A percentile compares a stretch with the other conserved stretches of the same genome.
Conservation (phyloP, 1,140 invertebrate species). For the Drosophila ogumai region DNA sequence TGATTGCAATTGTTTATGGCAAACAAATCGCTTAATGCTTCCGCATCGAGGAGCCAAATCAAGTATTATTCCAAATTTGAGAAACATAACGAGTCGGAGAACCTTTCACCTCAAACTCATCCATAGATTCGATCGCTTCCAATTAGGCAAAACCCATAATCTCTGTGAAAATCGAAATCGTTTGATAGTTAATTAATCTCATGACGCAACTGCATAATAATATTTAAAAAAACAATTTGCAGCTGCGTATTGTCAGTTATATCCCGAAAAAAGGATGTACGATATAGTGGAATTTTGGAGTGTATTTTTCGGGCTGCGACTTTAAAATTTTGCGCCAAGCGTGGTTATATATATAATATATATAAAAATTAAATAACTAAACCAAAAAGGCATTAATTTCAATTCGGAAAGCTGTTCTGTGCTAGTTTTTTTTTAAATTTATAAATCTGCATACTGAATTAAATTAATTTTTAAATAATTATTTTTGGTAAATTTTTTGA, state of each 20-base stretch:
- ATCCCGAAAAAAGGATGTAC: not conserved
- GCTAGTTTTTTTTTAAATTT: no score
- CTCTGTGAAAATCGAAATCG: slow-evolving; percentile 11
- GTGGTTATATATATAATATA: no score
- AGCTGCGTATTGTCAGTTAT: not conserved
- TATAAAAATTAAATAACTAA: no score
- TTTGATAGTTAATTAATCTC: slow-evolving; percentile 32
- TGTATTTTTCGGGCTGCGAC: no score
- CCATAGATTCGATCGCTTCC: slow-evolving; percentile 23
- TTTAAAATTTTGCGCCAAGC: no score
- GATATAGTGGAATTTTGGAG: not conserved
- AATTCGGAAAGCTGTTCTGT: no score
- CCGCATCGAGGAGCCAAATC: slow-evolving; percentile 34
- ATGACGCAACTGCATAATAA: slow-evolving; percentile 45
- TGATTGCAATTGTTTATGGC: slow-evolving; percentile 58
- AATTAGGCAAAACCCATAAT: slow-evolving; percentile 51
- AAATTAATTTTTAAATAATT: no score
- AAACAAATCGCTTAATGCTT: slow-evolving; percentile 55
- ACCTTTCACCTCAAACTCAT: slow-evolving; percentile 51
- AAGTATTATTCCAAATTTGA: slow-evolving; percentile 9
- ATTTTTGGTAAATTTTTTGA: no score
- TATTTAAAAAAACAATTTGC: slow-evolving; percentile 14
- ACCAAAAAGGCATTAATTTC: no score
- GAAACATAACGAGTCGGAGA: slow-evolving; percentile 6
- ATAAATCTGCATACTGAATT: no score